Base-by-base conservation (phyloP, 2,797 vertebrate species). In the Arctocebus calabarensis region DNA sequence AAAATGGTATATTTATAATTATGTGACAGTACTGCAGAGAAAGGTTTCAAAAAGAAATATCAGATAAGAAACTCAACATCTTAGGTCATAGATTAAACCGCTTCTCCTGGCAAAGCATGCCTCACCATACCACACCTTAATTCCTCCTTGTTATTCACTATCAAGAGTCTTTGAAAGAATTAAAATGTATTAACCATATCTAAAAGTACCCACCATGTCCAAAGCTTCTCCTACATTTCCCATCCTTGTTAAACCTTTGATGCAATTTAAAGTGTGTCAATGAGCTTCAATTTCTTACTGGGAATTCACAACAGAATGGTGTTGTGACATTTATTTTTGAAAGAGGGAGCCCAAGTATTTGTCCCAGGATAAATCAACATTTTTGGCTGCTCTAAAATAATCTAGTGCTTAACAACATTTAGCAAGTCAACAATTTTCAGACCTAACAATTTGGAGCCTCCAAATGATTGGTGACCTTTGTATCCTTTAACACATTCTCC, bases 311-410 rank as follows among this genome's bases (percentile, higher is more conserved):
- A 83, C 34, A 62, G 43, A 95, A 87, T 64, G 43, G 55, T 66
- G 84, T 93, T 84, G 61, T 95, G 78, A 88, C 64, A 84, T 79
- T 92, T 81, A 48, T 79, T 90, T 90, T 88, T 84, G 78, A 95
- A 95, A 95, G 40, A 83, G 11, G 62, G 45, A 73, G 17, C 1
- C 20, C 70, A 23, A 32, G 22, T 62, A 19, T 68, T 59, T n/a
- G 45, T 79, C 37, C 22, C 71, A 16, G 59, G 62, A 66, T 45
- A 92, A 43, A 88, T 62, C 71, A 64, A 27, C 40, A 59, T 78
- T 94, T 95, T 96, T 88, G 45, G 40, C 48, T 95, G 68, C 27
- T 77, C 45, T 87, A 71, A 94, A 62, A 64, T 70, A 85, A 88
- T 55, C n/a, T 62, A 55, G 22, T 88, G 34, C n/a, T 85, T 75